Conservation (phyloP, 2,113 vertebrate genomes). For the Forbesichthys agassizii region DNA sequence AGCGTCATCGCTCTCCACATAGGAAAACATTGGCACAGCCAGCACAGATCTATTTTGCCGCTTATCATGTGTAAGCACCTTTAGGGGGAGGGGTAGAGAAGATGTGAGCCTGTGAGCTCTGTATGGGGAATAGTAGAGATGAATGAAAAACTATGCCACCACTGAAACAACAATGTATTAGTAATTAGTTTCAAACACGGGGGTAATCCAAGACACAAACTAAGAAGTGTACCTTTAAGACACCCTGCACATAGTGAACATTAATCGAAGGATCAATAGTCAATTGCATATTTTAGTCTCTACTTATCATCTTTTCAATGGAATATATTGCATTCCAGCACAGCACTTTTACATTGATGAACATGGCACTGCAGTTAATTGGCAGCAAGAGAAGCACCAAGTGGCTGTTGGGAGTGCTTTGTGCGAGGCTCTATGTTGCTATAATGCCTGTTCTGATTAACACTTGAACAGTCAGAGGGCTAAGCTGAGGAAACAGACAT, state of each 20-base stretch:
- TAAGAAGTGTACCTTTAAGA: no score
- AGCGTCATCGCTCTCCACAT: no score
- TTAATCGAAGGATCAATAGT: constrained; percentile 39
- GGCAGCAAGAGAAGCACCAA: constrained; percentile 51
- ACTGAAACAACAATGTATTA: no score
- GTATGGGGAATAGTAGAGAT: no score
- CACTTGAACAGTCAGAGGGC: constrained; percentile 47
- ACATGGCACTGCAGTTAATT: not conserved
- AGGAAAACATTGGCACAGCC: no score
- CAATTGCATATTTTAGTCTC: constrained; percentile 29
- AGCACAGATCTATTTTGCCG: no score
- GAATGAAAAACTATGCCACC: no score
- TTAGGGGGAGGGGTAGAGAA: no score
- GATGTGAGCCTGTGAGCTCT: no score
- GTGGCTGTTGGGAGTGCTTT: constrained; percentile 54
- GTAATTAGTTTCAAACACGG: no score
- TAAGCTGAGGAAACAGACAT: constrained; percentile 39
- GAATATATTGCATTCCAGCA: constrained; percentile 6
- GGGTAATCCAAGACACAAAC: no score
- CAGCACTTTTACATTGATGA: constrained; percentile 2
- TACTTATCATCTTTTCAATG: constrained; percentile 34
- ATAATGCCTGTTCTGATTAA: constrained; percentile 62
- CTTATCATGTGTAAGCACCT: no score
- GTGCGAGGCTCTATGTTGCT: constrained; percentile 58
- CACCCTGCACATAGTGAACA: not conserved